Percentiles rank a stretch among this genome's conserved stretches.
phyloP scores from a whole-genome alignment of 2,888 invertebrate genomes.

The Agrotis clavis region DNA sequence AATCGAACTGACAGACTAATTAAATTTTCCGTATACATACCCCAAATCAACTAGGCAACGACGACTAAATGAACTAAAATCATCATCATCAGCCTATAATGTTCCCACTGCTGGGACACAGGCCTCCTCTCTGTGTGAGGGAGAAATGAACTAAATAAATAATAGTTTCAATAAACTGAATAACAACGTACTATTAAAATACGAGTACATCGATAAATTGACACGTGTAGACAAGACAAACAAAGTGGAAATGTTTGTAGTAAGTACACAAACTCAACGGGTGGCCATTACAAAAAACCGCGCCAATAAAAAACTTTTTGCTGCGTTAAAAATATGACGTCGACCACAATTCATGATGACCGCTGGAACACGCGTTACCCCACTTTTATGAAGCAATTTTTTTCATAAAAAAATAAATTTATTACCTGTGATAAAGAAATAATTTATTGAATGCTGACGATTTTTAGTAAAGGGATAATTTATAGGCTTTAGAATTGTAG shows the following conservation, averaged over 20 bases:
- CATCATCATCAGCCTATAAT: no score
- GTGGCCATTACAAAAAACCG: not conserved
- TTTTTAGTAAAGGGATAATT: not conserved
- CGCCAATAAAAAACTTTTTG: conserved; percentile 1
- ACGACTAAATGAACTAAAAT: not conserved
- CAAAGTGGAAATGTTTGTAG: conserved; percentile 6
- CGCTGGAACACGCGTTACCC: conserved; percentile 6
- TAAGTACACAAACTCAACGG: not conserved
- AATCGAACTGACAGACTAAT: no score
- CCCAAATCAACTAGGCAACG: not conserved
- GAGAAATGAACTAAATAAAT: not conserved
- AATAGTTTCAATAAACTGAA: not conserved
- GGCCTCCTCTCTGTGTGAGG: no score
- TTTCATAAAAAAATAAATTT: not conserved
- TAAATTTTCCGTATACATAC: not conserved
- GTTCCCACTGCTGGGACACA: no score
- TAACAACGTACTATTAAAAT: not conserved
- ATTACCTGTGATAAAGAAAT: conserved; percentile 7
- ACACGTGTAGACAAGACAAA: not conserved
- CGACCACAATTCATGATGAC: conserved; percentile 1
- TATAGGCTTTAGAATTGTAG: not conserved
- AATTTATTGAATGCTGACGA: conserved; percentile 8
- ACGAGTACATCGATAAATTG: not conserved
- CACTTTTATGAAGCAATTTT: not conserved
- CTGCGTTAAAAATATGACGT: conserved; percentile 1